Evolutionary conservation across 2,113 vertebrate genomes (phyloP), one percentile per base, ranked within the genome.

Genomic region (Brachyistius frenatus): DNA sequence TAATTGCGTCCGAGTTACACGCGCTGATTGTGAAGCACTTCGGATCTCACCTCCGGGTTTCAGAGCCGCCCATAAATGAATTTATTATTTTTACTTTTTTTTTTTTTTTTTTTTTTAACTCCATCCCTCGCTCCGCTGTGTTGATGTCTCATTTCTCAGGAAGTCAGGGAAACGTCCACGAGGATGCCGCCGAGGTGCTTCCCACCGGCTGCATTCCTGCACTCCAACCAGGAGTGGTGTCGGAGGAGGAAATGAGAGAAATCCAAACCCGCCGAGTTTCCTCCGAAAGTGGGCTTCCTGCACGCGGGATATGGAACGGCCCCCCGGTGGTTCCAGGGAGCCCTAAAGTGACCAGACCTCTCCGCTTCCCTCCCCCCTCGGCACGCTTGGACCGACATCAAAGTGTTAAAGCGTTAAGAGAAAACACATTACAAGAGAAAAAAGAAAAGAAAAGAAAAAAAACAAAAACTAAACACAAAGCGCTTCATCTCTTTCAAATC

Each of bases 221-320:
- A 80, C 86, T 86, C 91, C 86, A 70, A 81, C 81, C 82, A 77
- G 86, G 86, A 87, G 76, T 35, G 67, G 80, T 85, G 86, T 90
- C 89, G 67, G 81, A 74, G 76, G 80, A 85, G 91, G 91, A 93
- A 93, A 92, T 92, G 89, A 93, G 90, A 89, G 93, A 93, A 93
- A 92, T 74, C 75, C 23, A 64, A 90, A 88, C 75, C 89, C 85
- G 47, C 61, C 15, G 74, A 57, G 73, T 81, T 90, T 90, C 90
- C 89, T 88, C 72, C 23, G 83, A 86, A 80, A 67, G 86, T 46
- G 36, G 64, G 81, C 80, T 90, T 92, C 92, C 88, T 88, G 86
- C 68, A 87, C 85, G 87, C 89, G 84, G 89, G 89, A 93, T 92
- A 91, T 90, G 88, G 90, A 92, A 85, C 8, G 78, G 50, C 81